These are phyloP conservation scores for Brachyistius frenatus DNA, from an alignment of 2,113 vertebrate genomes.

Conservation along the genomic window DNA sequence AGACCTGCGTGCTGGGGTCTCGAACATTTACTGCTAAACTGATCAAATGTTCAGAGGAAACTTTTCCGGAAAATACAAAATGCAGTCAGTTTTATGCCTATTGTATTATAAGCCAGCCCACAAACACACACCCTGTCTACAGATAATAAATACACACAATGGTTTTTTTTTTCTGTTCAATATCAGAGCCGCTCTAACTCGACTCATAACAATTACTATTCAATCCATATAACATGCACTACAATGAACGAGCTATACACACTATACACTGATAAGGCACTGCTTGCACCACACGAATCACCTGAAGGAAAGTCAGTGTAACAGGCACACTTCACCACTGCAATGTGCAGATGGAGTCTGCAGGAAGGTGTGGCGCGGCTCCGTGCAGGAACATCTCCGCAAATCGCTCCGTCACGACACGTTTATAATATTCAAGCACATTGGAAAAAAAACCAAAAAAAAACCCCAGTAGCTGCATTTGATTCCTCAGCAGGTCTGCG, in stretches of 20 bases:
- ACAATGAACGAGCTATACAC: background rate
- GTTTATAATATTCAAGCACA: background rate
- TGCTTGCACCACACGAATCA: background rate
- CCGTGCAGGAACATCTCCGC: conserved; percentile 40
- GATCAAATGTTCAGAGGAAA: too few species aligned
- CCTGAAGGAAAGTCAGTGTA: background rate
- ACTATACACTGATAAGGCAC: background rate
- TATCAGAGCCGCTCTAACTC: too few species aligned
- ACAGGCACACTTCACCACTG: conserved; percentile 23
- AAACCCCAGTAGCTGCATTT: too few species aligned
- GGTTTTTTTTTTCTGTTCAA: too few species aligned
- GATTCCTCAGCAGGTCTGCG: too few species aligned
- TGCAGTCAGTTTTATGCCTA: too few species aligned
- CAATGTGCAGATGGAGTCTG: conserved; percentile 15
- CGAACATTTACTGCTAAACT: too few species aligned
- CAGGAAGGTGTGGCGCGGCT: conserved; percentile 45
- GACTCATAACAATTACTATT: background rate
- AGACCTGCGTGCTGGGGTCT: too few species aligned
- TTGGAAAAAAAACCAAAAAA: background rate
- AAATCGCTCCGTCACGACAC: background rate
- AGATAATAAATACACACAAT: too few species aligned
- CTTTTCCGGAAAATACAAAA: too few species aligned
- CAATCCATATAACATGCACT: background rate
- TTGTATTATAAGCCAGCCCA: too few species aligned
- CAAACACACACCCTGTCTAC: too few species aligned